Evolutionary conservation across 1,140 invertebrate genomes (phyloP).

Genomic region (Centruroides vittatus): DNA sequence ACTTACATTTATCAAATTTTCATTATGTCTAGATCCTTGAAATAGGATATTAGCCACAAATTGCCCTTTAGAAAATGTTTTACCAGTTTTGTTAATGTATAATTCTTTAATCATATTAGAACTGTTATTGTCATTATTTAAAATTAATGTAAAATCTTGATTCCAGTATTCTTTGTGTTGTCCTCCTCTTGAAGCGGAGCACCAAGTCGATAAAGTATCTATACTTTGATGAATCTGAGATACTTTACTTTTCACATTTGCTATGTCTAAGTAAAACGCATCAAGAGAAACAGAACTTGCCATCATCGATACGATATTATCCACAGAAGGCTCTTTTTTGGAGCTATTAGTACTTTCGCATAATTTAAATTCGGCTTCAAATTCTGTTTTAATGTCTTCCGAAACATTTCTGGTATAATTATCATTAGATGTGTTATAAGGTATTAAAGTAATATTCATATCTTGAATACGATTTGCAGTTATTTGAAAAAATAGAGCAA

Average conservation of each 20-base stretch:
- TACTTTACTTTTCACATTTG: slow-evolving; percentile 4
- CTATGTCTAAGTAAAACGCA: slow-evolving; percentile 8
- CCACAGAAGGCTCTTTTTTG: slow-evolving; percentile 9
- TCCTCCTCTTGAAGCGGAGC: neutral
- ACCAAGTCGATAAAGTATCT: slow-evolving; percentile 6
- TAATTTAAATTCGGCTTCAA: slow-evolving; percentile 7
- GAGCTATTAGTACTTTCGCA: neutral
- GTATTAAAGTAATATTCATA: neutral
- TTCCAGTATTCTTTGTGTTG: slow-evolving; percentile 9
- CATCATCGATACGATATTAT: slow-evolving; percentile 8
- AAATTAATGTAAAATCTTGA: slow-evolving; percentile 13
- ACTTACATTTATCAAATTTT: slow-evolving; percentile 13
- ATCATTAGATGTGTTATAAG: neutral
- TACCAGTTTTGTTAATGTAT: slow-evolving; percentile 14
- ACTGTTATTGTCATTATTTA: neutral
- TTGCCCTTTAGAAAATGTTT: slow-evolving; percentile 10
- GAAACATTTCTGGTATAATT: neutral
- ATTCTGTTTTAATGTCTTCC: neutral
- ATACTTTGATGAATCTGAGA: slow-evolving; percentile 11
- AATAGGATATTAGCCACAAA: slow-evolving; percentile 15
- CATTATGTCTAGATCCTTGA: slow-evolving; percentile 4
- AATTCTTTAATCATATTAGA: slow-evolving; percentile 2
- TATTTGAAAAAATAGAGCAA: neutral
- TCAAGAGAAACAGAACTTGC: slow-evolving; percentile 6
- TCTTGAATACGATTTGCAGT: neutral